Conservation (phyloP, 92 coral and sea anemone species). For the Palythoa heliodiscus region DNA sequence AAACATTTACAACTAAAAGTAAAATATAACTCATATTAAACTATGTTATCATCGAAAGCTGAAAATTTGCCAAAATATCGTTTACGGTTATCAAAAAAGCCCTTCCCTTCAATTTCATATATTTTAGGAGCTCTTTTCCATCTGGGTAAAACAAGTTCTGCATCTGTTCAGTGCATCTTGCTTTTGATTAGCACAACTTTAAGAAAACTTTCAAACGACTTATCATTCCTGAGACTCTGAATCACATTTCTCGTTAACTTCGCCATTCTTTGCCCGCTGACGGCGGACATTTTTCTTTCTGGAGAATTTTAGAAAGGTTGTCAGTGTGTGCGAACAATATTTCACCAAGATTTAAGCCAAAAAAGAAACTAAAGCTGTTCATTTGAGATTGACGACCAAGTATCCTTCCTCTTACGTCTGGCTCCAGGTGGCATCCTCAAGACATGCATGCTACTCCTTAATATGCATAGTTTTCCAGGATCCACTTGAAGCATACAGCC, state of each 20-base stretch:
- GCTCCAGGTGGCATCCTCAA: conserved; percentile 7
- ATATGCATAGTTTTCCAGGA: background rate
- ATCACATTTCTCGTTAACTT: no score
- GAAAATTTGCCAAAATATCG: conserved; percentile 44
- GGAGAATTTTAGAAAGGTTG: conserved; percentile 32
- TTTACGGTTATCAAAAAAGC: conserved; percentile 46
- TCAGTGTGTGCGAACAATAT: conserved; percentile 34
- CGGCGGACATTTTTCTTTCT: conserved; percentile 20
- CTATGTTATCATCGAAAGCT: background rate
- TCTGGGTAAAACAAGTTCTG: conserved; percentile 7
- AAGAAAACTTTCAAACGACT: background rate
- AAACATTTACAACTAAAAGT: background rate
- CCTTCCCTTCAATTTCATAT: background rate
- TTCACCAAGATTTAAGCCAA: conserved; percentile 33
- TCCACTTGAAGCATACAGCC: conserved; percentile 14
- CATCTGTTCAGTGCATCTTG: background rate
- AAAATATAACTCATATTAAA: background rate
- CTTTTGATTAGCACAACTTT: background rate
- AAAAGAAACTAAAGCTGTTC: conserved; percentile 15
- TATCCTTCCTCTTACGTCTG: conserved; percentile 18
- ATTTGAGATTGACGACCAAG: conserved; percentile 28
- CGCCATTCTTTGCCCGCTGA: background rate
- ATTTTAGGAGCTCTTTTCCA: background rate
- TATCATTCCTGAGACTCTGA: no score
- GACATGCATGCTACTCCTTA: conserved; percentile 13